Base-by-base conservation (phyloP, 1,140 invertebrate genomes). In the Magallana angulata region DNA sequence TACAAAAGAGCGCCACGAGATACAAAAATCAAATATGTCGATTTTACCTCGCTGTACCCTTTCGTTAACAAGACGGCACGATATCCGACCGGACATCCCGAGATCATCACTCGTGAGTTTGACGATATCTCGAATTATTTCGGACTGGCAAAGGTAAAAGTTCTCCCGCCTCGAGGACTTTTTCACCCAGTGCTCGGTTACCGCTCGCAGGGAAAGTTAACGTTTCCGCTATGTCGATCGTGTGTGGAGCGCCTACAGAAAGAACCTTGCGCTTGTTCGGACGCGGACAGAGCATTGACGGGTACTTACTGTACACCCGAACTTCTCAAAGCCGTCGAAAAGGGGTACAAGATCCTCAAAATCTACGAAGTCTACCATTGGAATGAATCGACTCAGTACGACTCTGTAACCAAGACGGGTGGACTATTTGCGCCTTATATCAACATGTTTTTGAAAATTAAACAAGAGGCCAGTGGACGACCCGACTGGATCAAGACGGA, bases 271-370 rank as follows among this genome's bases (percentile, higher is more conserved):
- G 9, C n/a, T 1, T 86, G 85, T 89, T 88, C 58, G 48, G 89
- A 88, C 11, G 60, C 68, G 58, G 84, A 95, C 24, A 85, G 94
- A 56, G 56, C 86, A 1, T 87, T 95, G 11, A 91, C 80, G 0
- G 94, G 95, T 76, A 94, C 93, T 5, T 95, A 94, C 92, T 92
- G 93, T 0, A 89, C 91, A 11, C 91, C 93, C 24, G 95, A 95
- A 91, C 12, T 95, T 7, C 48, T 85, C 57, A 92, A 93, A 86
- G 94, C 95, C 0, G 48, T 94, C 1, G 82, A 92, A 56, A 88
- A 88, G 82, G 94, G 93, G 0, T 95, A 95, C 71, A 89, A 90
- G 88, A 90, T 95, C 62, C 5, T 94, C 7, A 85, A 93, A 18
- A 90, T 95, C 24, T 91, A 88, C 71, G 94, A 95, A 89, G 90